These are phyloP conservation scores for Sesamia inferens DNA, from an alignment of 2,888 invertebrate species.

Conservation along the genomic window DNA sequence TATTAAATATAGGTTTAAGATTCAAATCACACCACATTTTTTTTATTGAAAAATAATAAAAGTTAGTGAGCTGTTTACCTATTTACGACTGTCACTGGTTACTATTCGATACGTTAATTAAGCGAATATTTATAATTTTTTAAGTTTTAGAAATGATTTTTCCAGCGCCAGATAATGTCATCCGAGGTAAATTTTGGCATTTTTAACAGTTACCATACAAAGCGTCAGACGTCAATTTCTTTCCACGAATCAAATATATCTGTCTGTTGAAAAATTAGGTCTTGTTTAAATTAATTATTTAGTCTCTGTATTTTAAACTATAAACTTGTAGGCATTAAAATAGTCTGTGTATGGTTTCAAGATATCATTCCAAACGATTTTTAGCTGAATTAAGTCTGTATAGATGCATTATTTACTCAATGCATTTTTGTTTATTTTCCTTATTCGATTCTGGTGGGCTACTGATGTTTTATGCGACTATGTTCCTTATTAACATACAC, in stretches of 20 bases:
- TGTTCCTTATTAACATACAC: neutral
- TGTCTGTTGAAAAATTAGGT: neutral
- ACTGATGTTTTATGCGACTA: conserved; percentile 40
- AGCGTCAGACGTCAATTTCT: neutral
- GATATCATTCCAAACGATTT: conserved; percentile 48
- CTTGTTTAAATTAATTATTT: neutral
- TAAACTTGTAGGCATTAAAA: conserved; percentile 23
- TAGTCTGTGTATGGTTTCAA: conserved; percentile 22
- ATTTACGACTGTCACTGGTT: neutral
- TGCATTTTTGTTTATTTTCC: conserved; percentile 1
- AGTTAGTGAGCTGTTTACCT: conserved; percentile 4
- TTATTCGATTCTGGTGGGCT: conserved; percentile 12
- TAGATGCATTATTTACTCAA: conserved; percentile 7
- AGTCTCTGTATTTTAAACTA: neutral
- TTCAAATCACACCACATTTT: conserved; percentile 6
- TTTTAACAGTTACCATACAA: neutral
- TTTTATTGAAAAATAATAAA: conserved; percentile 1
- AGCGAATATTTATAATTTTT: conserved; percentile 13
- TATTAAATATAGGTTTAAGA: conserved; percentile 50
- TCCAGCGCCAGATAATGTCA: neutral
- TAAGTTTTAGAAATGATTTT: neutral
- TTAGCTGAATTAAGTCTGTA: conserved; percentile 3
- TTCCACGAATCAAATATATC: neutral
- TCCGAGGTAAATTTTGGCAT: neutral
- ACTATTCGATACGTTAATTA: conserved; percentile 8